These are phyloP conservation scores for Pangasianodon gigas DNA, from an alignment of 2,113 vertebrate species.

Conservation along the genomic window DNA sequence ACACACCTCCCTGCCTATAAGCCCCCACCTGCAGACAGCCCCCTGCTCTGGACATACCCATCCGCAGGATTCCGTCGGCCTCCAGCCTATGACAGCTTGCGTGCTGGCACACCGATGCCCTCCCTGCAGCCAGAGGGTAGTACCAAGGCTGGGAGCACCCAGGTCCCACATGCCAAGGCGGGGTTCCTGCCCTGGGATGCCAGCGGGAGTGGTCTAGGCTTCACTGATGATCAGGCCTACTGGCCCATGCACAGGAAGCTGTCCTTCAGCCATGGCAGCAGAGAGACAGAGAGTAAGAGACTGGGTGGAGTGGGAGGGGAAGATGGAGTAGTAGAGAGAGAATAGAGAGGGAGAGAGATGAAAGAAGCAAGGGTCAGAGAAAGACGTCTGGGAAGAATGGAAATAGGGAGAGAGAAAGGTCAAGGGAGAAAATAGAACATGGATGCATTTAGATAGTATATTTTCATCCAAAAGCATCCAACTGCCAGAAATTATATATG, in stretches of 20 bases:
- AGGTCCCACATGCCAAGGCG: conserved; percentile 66
- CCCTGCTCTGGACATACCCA: conserved; percentile 86
- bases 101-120: conserved; percentile 67
- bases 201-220: conserved; percentile 61
- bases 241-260: conserved; percentile 86
- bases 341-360: neutral
- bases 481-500: neutral
- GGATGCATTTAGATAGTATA: neutral
- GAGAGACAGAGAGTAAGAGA: conserved; percentile 84
- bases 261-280: conserved; percentile 81
- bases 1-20: conserved; percentile 71
- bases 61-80: conserved; percentile 82
- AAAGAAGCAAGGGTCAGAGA: neutral
- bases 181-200: conserved; percentile 77
- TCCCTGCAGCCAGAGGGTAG: conserved; percentile 67
- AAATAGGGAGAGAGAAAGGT: neutral
- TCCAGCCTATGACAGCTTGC: conserved; percentile 86
- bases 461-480: neutral
- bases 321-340: neutral
- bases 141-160: conserved; percentile 57
- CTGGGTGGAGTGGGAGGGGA: neutral
- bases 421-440: neutral
- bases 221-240: conserved; percentile 74
- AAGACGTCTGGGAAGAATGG: neutral
- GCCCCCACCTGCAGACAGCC: conserved; percentile 74